These are phyloP conservation scores for Tiliqua scincoides DNA, from an alignment of 2,113 vertebrate species.

Conservation along the genomic window DNA sequence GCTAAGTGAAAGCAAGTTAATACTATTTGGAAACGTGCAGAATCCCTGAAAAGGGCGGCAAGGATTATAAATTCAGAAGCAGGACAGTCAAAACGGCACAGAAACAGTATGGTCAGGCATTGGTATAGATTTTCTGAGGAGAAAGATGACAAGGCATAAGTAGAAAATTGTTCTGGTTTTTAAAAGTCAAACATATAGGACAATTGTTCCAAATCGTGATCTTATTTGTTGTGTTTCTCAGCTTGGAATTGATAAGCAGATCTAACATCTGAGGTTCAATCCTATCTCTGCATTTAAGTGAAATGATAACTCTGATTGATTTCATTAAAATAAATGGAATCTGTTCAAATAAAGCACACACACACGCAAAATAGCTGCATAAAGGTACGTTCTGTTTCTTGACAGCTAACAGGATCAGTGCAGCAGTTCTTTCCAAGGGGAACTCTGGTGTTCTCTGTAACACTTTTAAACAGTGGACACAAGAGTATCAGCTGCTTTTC, in stretches of 20 bases:
- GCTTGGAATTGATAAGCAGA: not conserved
- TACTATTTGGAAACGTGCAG: not conserved
- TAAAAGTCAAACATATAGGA: not conserved
- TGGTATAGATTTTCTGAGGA: constrained; percentile 17
- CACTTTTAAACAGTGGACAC: constrained; percentile 21
- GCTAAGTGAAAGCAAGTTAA: constrained; percentile 29
- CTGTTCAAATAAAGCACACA: not conserved
- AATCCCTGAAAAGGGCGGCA: not conserved
- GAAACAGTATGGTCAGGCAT: not conserved
- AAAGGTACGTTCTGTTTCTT: not conserved
- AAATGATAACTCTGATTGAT: not conserved
- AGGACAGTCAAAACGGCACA: not conserved
- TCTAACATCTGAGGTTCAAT: not conserved
- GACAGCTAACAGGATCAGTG: not conserved
- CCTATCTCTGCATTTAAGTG: not conserved
- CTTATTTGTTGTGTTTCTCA: not conserved
- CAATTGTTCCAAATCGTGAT: not conserved
- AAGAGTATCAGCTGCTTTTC: not conserved
- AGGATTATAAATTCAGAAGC: constrained; percentile 22
- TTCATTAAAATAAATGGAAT: not conserved
- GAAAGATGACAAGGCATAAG: not conserved
- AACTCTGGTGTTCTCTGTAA: fast-evolving
- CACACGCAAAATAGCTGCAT: not conserved
- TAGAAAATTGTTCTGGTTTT: not conserved
- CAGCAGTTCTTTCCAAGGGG: constrained; percentile 7